phyloP scores from a whole-genome alignment of 2,113 vertebrate genomes.

The Cairina moschata region DNA sequence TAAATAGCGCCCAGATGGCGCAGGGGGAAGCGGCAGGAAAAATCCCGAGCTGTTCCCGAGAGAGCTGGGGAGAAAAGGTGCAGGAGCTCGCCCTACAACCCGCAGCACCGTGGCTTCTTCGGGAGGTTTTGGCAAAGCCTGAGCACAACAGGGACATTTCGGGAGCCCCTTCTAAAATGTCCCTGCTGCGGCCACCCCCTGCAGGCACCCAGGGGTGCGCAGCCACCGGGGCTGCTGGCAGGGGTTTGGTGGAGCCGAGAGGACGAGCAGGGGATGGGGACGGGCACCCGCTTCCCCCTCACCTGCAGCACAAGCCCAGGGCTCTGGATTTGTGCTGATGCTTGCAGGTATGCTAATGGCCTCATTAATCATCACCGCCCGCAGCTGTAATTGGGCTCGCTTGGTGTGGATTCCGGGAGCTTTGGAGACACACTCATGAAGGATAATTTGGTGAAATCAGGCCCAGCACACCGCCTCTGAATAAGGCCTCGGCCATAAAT shows the following conservation, averaged over 20 bases:
- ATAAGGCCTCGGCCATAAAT: rapidly evolving
- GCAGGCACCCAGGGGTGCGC: too few species aligned
- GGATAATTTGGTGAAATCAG: rapidly evolving
- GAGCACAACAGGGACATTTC: rapidly evolving
- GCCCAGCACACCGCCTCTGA: rapidly evolving
- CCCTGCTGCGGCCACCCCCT: too few species aligned
- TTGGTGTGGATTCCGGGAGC: neutral
- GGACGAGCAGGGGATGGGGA: neutral
- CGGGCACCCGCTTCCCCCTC: neutral
- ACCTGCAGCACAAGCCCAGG: neutral
- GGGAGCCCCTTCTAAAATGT: neutral
- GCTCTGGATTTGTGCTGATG: rapidly evolving
- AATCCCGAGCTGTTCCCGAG: rapidly evolving
- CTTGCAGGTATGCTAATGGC: neutral
- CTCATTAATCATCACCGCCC: neutral
- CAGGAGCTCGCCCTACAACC: neutral
- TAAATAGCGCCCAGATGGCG: neutral
- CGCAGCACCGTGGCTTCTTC: rapidly evolving
- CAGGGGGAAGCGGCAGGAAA: neutral
- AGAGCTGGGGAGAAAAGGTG: neutral
- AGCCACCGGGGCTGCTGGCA: too few species aligned
- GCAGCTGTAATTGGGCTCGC: neutral
- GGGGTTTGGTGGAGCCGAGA: neutral
- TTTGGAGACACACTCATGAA: neutral
- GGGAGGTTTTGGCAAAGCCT: neutral